Base-by-base conservation (phyloP, 2,888 invertebrate species). In the Eupithecia dodoneata region DNA sequence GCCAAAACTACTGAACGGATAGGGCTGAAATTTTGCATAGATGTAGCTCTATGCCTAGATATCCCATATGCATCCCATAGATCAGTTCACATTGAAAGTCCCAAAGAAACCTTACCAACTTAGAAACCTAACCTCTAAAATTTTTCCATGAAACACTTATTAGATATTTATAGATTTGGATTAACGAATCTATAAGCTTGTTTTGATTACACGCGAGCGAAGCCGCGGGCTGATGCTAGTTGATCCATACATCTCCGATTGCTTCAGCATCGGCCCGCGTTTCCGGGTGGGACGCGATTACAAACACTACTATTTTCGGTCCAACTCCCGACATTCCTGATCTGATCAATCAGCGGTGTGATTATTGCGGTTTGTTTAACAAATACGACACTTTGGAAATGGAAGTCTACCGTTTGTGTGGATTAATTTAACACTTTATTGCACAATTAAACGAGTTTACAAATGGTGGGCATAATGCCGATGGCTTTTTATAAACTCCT, bases 251-350 rank as follows among this genome's bases (percentile, higher is more conserved):
- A 78, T 79, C 69, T 63, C 49, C 80, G 76, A 79, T 79, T 52
- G 77, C 79, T 82, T 78, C 82, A 79, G 81, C 79, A 81, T 74
- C 69, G 55, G 72, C 67, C 67, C 79, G 75, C 73, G 78, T 76
- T 73, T 80, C 79, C 80, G 80, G 76, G 74, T 77, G 6, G 69
- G 72, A 70, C 65, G 78, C 73, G 76, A 79, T 77, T 80, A 80
- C 80, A 81, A 82, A 80, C 80, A 81, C 30, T 72, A 81, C 82
- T 82, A 82, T 82, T 82, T 82, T 80, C 67, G 80, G 80, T 74
- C 47, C 59, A 79, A 78, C 75, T 77, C 78, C 81, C 81, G 75
- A 75, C 76, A 77, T 79, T 77, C 72, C 65, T 47, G 67, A 52
- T 77, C 65, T 47, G 67, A 52, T 77, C 79, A 63, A 79, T 77